A percentile compares a stretch with the other conserved stretches of the same genome.
Evolutionary conservation across 2,888 invertebrate species (phyloP).

Genomic region (Ectropis crepuscularia): DNA sequence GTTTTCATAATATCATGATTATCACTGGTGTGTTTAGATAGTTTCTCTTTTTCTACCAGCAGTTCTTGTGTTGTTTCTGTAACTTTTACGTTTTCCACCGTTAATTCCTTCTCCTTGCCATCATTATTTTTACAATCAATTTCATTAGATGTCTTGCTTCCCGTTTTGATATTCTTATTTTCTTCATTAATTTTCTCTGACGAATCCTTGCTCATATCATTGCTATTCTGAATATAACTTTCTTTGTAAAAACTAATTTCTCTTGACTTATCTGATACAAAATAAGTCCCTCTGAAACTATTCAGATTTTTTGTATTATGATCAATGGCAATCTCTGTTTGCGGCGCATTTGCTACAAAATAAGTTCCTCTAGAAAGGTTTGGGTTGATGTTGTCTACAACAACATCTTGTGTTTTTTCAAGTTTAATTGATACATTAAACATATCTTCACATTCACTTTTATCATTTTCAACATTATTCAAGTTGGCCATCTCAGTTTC

Average conservation of each 20-base stretch:
- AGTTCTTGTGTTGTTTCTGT: too few species aligned
- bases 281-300: slow-evolving; percentile 49
- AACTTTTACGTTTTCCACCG: too few species aligned
- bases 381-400: not conserved
- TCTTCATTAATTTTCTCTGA: not conserved
- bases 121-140: too few species aligned
- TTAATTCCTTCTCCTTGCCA: too few species aligned
- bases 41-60: too few species aligned
- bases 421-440: slow-evolving; percentile 16
- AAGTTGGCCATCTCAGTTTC: not conserved
- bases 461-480: slow-evolving; percentile 6
- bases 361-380: slow-evolving; percentile 18
- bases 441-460: slow-evolving; percentile 15
- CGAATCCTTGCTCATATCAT: not conserved
- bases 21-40: too few species aligned
- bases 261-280: slow-evolving; percentile 31
- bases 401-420: slow-evolving; percentile 2
- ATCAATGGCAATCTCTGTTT: not conserved
- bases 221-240: not conserved
- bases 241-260: slow-evolving; percentile 11
- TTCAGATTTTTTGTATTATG: slow-evolving; percentile 14
- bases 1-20: too few species aligned
- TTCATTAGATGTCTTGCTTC: too few species aligned
- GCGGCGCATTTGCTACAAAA: slow-evolving; percentile 18
- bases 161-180: not conserved